Evolutionary conservation across 1,140 invertebrate genomes (phyloP).

Genomic region (Drosophila hydei): DNA sequence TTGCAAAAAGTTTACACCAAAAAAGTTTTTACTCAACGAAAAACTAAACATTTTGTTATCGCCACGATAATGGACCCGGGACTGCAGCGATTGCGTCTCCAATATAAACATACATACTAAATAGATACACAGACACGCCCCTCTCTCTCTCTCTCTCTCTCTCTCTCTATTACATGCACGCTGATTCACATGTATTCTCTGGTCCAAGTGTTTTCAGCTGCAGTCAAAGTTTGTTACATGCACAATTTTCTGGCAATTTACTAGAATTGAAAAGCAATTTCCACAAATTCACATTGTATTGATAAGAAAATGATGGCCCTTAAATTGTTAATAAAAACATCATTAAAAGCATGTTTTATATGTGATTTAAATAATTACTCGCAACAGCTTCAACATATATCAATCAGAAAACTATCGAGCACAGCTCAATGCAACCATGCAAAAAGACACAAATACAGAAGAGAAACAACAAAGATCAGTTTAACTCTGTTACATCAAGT

Average conservation of each 20-base stretch:
- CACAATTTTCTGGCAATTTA: conserved; percentile 48
- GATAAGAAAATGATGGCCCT: not conserved
- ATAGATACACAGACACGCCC: not conserved
- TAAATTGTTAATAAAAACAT: not conserved
- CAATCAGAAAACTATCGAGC: no score
- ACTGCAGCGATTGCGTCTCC: conserved; percentile 35
- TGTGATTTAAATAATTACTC: no score
- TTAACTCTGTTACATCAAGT: not conserved
- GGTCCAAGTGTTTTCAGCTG: conserved; percentile 12
- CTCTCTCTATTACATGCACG: not conserved
- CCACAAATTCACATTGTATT: conserved; percentile 22
- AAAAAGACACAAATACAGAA: no score
- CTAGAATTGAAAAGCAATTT: conserved; percentile 32
- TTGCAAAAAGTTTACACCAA: conserved; percentile 73
- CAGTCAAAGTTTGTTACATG: conserved; percentile 54
- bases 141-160: not conserved
- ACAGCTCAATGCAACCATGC: no score
- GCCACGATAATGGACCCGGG: conserved; percentile 71
- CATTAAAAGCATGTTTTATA: no score
- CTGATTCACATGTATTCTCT: conserved; percentile 1
- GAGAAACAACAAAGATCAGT: not conserved
- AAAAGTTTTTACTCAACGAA: conserved; percentile 68
- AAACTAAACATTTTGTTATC: conserved; percentile 80
- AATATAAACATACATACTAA: conserved; percentile 7
- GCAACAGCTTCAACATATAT: no score